phyloP scores from a whole-genome alignment of 2,797 vertebrate genomes.

The Ispidina lecontei region DNA sequence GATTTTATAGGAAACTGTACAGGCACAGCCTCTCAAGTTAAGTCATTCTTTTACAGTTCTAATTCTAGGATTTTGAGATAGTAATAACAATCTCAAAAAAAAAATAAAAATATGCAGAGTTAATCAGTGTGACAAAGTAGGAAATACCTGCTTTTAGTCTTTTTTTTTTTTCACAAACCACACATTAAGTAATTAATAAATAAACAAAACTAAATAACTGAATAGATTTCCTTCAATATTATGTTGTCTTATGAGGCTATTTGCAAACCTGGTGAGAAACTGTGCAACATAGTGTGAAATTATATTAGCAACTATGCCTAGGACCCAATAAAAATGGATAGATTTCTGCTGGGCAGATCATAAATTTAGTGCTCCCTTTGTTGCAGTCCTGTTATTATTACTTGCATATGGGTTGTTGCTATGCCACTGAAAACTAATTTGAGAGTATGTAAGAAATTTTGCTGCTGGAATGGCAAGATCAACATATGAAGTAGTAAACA shows the following conservation, averaged over 20 bases:
- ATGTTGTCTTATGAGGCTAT: background rate
- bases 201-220: background rate
- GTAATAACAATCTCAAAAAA: background rate
- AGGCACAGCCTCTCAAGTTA: background rate
- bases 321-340: conserved; percentile 1
- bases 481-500: background rate
- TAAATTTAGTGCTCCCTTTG: conserved; percentile 21
- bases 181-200: conserved; percentile 20
- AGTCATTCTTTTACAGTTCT: background rate
- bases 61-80: background rate
- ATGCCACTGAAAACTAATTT: conserved; percentile 25
- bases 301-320: conserved; percentile 28
- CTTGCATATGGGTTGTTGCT: background rate
- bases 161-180: background rate
- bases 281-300: conserved; percentile 56
- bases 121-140: background rate
- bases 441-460: background rate
- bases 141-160: background rate
- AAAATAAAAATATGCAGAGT: background rate
- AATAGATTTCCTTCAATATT: background rate
- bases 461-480: background rate
- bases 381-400: background rate
- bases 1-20: background rate
- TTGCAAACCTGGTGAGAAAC: conserved; percentile 17
- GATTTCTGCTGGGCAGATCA: conserved; percentile 1